These are phyloP conservation scores for Manis crassicaudata DNA, from an alignment of 2,797 vertebrate species.

Conservation along the genomic window DNA sequence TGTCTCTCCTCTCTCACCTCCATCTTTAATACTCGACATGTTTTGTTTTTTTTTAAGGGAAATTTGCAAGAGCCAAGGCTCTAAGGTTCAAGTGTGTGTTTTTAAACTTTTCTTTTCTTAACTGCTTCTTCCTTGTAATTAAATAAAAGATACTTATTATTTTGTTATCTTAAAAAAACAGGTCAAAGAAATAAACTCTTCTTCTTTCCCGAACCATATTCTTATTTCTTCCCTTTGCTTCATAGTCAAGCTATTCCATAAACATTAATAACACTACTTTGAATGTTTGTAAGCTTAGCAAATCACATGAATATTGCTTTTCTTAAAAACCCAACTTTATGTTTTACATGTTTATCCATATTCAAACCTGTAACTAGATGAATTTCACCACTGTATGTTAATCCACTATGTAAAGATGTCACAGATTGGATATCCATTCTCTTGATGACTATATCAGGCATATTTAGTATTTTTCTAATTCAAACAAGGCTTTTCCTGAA, in stretches of 20 bases:
- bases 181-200: background rate
- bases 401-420: background rate
- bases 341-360: conserved; percentile 3
- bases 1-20: no score
- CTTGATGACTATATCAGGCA: background rate
- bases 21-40: no score
- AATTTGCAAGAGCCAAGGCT: background rate
- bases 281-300: background rate
- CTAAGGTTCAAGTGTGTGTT: background rate
- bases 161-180: background rate
- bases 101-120: background rate
- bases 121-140: background rate
- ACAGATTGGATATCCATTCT: background rate
- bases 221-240: conserved; percentile 3
- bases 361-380: background rate
- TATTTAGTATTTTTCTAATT: background rate
- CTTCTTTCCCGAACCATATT: background rate
- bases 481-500: background rate
- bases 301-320: background rate
- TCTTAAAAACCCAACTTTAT: background rate
- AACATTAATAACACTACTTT: background rate
- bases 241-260: background rate
- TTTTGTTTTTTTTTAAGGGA: background rate
- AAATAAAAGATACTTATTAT: background rate
- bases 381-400: background rate